phyloP scores from a whole-genome alignment of 2,888 invertebrate genomes.

The Helobdella robusta region DNA sequence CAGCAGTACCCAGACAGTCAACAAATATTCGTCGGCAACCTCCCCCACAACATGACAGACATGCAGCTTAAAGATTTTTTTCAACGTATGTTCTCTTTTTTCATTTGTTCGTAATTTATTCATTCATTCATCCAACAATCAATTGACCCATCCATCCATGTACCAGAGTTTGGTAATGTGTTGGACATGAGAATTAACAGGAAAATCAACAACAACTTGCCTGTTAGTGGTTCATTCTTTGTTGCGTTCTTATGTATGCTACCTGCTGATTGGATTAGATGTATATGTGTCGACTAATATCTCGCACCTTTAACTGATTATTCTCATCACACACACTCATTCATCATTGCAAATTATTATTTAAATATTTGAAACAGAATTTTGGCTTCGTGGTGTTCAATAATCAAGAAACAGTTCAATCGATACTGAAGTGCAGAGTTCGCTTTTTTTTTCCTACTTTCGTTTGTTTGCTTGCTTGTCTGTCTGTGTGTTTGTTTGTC shows the following conservation, averaged over 20 bases:
- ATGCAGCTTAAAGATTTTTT: constrained; percentile 63
- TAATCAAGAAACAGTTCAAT: constrained; percentile 66
- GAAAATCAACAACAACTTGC: constrained; percentile 52
- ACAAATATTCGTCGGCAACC: constrained; percentile 70
- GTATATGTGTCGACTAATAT: background rate
- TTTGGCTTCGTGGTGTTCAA: constrained; percentile 93
- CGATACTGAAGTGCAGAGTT: constrained; percentile 26
- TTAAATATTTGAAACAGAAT: constrained; percentile 53
- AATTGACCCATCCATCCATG: constrained; percentile 21
- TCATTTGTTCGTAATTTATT: background rate
- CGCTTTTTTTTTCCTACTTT: too few relatives aligned
- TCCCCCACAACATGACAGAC: constrained; percentile 77
- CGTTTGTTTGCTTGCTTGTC: too few relatives aligned
- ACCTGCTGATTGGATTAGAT: background rate
- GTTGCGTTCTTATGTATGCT: background rate
- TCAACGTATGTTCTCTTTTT: constrained; percentile 38
- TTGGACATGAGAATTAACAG: constrained; percentile 79
- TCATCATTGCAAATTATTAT: background rate
- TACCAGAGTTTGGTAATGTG: constrained; percentile 64
- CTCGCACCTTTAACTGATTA: background rate
- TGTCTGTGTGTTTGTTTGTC: background rate
- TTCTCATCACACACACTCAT: background rate
- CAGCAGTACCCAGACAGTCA: constrained; percentile 21
- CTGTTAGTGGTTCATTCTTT: constrained; percentile 27
- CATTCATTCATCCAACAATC: too few relatives aligned